phyloP scores from a whole-genome alignment of 2,113 vertebrate genomes.

The Aptenodytes forsteri region DNA sequence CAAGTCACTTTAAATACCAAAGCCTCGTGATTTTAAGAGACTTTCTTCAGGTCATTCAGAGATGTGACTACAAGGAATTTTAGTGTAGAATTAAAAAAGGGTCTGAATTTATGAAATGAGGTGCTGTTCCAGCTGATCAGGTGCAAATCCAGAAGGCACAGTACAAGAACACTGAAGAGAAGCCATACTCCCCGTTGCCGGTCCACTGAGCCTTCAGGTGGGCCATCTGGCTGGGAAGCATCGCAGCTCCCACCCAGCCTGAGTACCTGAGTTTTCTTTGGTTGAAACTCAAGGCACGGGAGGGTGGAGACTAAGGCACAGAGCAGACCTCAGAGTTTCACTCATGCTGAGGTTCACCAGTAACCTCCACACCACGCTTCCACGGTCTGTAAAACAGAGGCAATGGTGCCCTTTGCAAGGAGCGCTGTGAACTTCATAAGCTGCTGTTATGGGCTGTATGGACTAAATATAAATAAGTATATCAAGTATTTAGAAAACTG shows the following conservation, averaged over 20 bases:
- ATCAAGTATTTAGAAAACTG: background rate
- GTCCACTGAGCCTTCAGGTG: background rate
- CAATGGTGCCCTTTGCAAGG: background rate
- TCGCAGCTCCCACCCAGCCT: background rate
- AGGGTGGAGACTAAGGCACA: background rate
- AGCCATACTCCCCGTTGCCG: rapidly evolving
- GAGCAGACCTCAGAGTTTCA: background rate
- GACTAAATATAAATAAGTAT: background rate
- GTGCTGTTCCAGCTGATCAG: background rate
- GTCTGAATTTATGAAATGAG: background rate
- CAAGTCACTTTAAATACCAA: background rate
- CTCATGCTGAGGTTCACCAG: background rate
- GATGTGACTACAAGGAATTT: background rate
- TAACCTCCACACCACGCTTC: background rate
- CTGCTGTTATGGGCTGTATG: background rate
- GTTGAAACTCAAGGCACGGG: background rate
- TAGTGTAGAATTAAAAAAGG: background rate
- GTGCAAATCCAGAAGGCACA: background rate
- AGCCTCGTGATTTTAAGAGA: background rate
- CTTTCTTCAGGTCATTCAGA: background rate
- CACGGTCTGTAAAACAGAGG: background rate
- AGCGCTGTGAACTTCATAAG: background rate
- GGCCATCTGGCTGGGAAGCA: background rate
- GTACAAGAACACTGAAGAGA: background rate
- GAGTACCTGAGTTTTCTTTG: background rate